These are phyloP conservation scores for Mycetomoellerius zeteki DNA, from an alignment of 1,140 invertebrate genomes.

Conservation along the genomic window DNA sequence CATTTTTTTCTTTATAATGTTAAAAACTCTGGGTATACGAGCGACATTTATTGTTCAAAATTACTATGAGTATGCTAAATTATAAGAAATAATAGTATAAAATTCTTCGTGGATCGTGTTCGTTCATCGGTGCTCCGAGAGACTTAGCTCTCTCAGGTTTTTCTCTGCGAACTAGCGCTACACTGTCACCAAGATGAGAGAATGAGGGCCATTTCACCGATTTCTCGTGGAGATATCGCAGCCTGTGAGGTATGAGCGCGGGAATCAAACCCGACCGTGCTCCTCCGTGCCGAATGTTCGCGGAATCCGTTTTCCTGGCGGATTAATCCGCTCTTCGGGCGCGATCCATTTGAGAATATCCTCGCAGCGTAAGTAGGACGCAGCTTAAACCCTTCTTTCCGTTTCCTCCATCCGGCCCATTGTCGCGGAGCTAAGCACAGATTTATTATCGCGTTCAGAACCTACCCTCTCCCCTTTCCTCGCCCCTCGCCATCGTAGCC, in stretches of 20 bases:
- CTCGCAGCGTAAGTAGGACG: slow-evolving; percentile 77
- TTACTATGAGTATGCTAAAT: background rate
- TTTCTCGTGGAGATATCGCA: slow-evolving; percentile 42
- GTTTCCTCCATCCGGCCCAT: slow-evolving; percentile 74
- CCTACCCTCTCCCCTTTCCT: slow-evolving; percentile 42
- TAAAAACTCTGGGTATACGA: background rate
- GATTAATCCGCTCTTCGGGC: slow-evolving; percentile 77
- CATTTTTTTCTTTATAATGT: background rate
- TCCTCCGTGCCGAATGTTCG: slow-evolving; percentile 66
- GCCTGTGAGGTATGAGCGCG: slow-evolving; percentile 27
- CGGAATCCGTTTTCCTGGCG: slow-evolving; percentile 70
- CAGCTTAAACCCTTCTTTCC: slow-evolving; percentile 82
- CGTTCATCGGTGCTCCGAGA: background rate
- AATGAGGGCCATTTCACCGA: slow-evolving; percentile 24
- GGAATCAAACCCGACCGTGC: slow-evolving; percentile 67
- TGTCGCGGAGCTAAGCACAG: slow-evolving; percentile 82
- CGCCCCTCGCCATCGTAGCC: slow-evolving; percentile 37
- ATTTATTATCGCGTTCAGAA: slow-evolving; percentile 81
- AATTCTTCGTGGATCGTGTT: background rate
- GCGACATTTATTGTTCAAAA: background rate
- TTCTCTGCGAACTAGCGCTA: slow-evolving; percentile 13
- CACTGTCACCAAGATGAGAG: slow-evolving; percentile 7
- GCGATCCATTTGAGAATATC: slow-evolving; percentile 80
- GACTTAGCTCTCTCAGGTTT: background rate
- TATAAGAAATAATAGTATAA: background rate